These are phyloP conservation scores for Pristionchus japonicus DNA, from an alignment of 2,888 invertebrate genomes.

Conservation along the genomic window DNA sequence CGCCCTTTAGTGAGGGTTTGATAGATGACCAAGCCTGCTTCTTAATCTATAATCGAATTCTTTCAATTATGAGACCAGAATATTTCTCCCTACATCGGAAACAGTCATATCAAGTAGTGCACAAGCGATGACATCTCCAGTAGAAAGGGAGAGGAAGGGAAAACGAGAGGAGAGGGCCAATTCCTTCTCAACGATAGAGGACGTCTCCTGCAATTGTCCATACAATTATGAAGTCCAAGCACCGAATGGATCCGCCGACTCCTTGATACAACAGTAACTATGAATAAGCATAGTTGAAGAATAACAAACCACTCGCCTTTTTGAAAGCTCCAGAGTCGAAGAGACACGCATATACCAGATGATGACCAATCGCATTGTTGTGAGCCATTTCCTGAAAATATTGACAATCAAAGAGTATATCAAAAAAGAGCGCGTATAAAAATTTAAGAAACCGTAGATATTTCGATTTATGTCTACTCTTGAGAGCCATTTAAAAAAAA, in stretches of 20 bases:
- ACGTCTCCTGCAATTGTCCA: slow-evolving; percentile 21
- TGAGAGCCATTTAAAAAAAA: no score
- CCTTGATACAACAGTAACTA: no score
- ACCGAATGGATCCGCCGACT: no score
- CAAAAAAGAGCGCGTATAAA: no score
- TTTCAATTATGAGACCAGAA: neutral
- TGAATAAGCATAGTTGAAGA: no score
- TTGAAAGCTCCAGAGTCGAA: slow-evolving; percentile 46
- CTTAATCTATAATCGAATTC: slow-evolving; percentile 26
- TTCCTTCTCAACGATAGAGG: slow-evolving; percentile 51
- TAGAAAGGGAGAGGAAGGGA: slow-evolving; percentile 52
- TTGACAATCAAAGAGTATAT: neutral
- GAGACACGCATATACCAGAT: slow-evolving; percentile 51
- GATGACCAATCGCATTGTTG: slow-evolving; percentile 58
- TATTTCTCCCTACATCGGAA: neutral
- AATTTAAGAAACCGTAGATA: no score
- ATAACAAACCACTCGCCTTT: neutral
- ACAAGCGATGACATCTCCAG: slow-evolving; percentile 51
- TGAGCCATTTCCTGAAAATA: slow-evolving; percentile 51
- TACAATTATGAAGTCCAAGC: no score
- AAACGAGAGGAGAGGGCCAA: slow-evolving; percentile 51
- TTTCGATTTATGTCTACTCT: no score
- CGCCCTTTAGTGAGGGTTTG: neutral
- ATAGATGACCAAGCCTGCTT: slow-evolving; percentile 19
- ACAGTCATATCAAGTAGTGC: slow-evolving; percentile 47